phyloP scores from a whole-genome alignment of 2,797 vertebrate species.

The Chromobotia macracanthus region DNA sequence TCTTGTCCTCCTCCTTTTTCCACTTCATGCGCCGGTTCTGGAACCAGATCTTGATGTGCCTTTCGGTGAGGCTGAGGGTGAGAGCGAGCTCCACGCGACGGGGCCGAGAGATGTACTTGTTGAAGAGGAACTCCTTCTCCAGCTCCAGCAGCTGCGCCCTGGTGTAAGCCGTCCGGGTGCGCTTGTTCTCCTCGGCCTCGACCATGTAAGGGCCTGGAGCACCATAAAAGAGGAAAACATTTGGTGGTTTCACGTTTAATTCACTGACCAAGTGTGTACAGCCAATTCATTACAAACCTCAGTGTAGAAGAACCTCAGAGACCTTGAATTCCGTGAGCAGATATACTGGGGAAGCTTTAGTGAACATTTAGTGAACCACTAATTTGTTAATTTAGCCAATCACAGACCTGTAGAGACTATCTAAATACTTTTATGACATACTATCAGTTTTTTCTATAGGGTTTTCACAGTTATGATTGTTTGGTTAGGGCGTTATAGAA shows the following conservation, averaged over 20 bases:
- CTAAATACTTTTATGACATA: too few species aligned
- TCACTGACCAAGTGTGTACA: too few species aligned
- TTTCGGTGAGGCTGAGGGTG: slow-evolving; percentile 93
- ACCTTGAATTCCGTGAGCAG: too few species aligned
- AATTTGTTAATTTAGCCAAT: too few species aligned
- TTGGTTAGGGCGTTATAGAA: too few species aligned
- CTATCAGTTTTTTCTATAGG: too few species aligned
- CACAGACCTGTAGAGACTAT: too few species aligned
- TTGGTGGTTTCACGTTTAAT: background rate
- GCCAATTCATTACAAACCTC: too few species aligned
- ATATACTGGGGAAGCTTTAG: too few species aligned
- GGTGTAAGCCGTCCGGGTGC: slow-evolving; percentile 95
- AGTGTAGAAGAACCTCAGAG: too few species aligned
- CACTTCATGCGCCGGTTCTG: slow-evolving; percentile 97
- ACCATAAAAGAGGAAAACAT: background rate
- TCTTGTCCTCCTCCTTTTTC: slow-evolving; percentile 98
- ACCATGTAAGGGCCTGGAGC: slow-evolving; percentile 82
- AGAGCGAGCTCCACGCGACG: slow-evolving; percentile 94
- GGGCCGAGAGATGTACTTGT: slow-evolving; percentile 96
- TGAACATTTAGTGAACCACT: too few species aligned
- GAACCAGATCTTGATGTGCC: slow-evolving; percentile 98
- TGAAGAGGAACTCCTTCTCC: slow-evolving; percentile 98
- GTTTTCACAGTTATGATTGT: too few species aligned
- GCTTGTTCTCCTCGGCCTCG: slow-evolving; percentile 93
- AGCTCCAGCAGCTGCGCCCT: slow-evolving; percentile 94